Percentiles rank a stretch among this genome's conserved stretches.
Conservation (phyloP, 2,113 vertebrate species). For the Saiga tatarica region DNA sequence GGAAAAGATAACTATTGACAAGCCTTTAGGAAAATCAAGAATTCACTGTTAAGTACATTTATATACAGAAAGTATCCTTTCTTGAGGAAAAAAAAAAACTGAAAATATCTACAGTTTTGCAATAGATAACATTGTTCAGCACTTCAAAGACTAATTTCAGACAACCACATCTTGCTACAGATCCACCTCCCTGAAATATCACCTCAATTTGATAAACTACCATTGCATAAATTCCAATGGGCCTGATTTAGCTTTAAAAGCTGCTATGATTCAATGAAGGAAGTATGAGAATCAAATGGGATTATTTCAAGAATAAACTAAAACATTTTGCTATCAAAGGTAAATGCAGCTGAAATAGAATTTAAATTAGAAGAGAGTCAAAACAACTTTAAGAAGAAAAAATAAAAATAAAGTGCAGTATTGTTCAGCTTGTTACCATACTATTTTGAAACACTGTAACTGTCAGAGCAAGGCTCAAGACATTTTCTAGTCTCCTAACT, state of each 20-base stretch:
- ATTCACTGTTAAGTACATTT: neutral
- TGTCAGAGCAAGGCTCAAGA: neutral
- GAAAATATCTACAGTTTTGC: constrained; percentile 15
- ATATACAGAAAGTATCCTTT: constrained; percentile 16
- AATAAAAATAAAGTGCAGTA: neutral
- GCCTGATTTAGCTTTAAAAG: constrained; percentile 5
- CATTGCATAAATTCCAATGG: constrained; percentile 23
- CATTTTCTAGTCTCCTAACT: constrained; percentile 20
- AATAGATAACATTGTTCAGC: neutral
- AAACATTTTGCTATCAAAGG: constrained; percentile 45
- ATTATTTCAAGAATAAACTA: constrained; percentile 39
- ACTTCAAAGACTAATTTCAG: constrained; percentile 43
- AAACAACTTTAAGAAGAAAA: constrained; percentile 28
- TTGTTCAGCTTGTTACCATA: neutral
- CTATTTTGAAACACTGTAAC: constrained; percentile 9
- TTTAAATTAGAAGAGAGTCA: constrained; percentile 2
- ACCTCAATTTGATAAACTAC: constrained; percentile 16
- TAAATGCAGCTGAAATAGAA: neutral
- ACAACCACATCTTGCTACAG: constrained; percentile 22
- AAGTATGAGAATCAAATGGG: constrained; percentile 3
- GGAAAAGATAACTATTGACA: neutral
- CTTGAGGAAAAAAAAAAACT: neutral
- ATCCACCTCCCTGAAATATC: constrained; percentile 34
- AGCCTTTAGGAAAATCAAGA: neutral
- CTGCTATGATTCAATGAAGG: constrained; percentile 27